Conservation (phyloP, 2,888 invertebrate species). For the Alcis repandata region DNA sequence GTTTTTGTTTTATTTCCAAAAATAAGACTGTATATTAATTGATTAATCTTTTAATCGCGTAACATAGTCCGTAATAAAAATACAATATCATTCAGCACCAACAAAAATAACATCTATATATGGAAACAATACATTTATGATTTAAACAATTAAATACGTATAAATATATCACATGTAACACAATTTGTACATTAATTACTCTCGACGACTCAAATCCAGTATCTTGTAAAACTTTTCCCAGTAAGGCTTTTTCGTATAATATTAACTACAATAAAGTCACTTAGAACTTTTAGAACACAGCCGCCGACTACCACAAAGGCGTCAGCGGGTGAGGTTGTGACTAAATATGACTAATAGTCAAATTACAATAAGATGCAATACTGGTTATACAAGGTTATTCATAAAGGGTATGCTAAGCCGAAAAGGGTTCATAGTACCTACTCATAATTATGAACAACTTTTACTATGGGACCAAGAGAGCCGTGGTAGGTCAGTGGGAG, state of each 20-base stretch:
- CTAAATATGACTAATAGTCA: no score
- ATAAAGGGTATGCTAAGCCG: no score
- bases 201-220: constrained; percentile 19
- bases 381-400: no score
- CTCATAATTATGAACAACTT: no score
- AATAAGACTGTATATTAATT: constrained; percentile 2
- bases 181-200: constrained; percentile 71
- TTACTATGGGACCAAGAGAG: no score
- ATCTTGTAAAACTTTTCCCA: not conserved
- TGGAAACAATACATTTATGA: constrained; percentile 53
- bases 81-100: constrained; percentile 46
- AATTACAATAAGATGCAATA: no score
- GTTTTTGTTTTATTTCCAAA: not conserved
- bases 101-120: constrained; percentile 49
- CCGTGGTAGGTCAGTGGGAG: no score
- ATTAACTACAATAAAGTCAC: not conserved
- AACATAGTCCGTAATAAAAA: constrained; percentile 47
- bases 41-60: constrained; percentile 48
- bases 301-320: no score
- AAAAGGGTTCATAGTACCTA: no score
- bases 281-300: not conserved
- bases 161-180: constrained; percentile 69
- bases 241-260: not conserved
- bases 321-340: no score
- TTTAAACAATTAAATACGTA: constrained; percentile 57